phyloP scores from a whole-genome alignment of 2,888 invertebrate genomes.

The Parascotia fuliginaria region DNA sequence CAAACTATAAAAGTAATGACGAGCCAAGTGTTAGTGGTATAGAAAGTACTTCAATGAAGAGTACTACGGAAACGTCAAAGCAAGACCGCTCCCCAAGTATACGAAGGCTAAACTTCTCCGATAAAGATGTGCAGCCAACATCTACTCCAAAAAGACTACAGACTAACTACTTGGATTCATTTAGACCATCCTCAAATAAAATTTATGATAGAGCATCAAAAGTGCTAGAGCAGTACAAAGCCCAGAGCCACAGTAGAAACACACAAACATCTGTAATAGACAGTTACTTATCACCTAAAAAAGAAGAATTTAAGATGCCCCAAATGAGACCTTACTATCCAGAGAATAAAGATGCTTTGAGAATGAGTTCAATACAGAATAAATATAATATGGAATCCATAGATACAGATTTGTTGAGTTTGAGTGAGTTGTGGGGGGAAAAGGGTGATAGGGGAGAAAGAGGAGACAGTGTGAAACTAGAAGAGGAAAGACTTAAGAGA shows the following conservation, averaged over 20 bases:
- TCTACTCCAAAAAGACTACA: conserved; percentile 72
- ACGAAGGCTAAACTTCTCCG: conserved; percentile 69
- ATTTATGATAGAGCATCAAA: conserved; percentile 76
- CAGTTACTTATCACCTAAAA: conserved; percentile 58
- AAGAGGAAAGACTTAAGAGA: conserved; percentile 91
- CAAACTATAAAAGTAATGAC: conserved; percentile 40
- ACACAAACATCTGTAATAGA: conserved; percentile 56
- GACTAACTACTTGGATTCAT: conserved; percentile 55
- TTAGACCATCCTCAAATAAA: conserved; percentile 75
- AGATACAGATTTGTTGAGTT: conserved; percentile 80
- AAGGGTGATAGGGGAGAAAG: conserved; percentile 64
- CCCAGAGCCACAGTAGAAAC: conserved; percentile 59
- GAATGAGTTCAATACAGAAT: conserved; percentile 52
- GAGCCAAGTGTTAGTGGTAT: conserved; percentile 28
- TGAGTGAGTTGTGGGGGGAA: conserved; percentile 88
- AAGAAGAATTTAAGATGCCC: conserved; percentile 74
- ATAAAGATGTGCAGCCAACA: conserved; percentile 75
- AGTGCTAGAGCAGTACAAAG: conserved; percentile 76
- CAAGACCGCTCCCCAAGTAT: conserved; percentile 62
- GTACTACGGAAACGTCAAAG: conserved; percentile 32
- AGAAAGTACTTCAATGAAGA: conserved; percentile 37
- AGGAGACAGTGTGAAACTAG: conserved; percentile 83
- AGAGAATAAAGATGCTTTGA: conserved; percentile 58
- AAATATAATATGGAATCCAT: conserved; percentile 70
- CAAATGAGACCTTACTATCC: conserved; percentile 70